phyloP scores from a whole-genome alignment of 1,140 invertebrate species.

The Drosophila mayri region DNA sequence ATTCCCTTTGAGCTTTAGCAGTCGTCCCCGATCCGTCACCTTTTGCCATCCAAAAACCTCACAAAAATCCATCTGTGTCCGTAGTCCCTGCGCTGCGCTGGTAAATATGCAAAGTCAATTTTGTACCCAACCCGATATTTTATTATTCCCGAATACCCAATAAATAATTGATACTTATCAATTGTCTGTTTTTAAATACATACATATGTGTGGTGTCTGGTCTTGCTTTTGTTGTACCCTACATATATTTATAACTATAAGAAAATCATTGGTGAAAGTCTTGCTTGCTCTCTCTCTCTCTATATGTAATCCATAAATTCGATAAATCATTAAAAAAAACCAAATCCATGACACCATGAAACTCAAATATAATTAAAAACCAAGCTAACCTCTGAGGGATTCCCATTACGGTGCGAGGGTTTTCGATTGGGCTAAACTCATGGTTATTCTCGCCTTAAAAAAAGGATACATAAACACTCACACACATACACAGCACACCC shows the following conservation, averaged over 20 bases:
- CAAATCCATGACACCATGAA: constrained; percentile 43
- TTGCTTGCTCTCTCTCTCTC: constrained; percentile 60
- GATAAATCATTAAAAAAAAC: constrained; percentile 42
- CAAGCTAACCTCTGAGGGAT: constrained; percentile 60
- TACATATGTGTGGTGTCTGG: constrained; percentile 75
- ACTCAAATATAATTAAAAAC: constrained; percentile 17
- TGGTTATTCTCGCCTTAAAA: constrained; percentile 27
- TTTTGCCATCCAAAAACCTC: constrained; percentile 35
- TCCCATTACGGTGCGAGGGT: constrained; percentile 66
- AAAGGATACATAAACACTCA: constrained; percentile 29
- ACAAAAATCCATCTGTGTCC: constrained; percentile 53
- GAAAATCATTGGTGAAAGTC: constrained; percentile 75
- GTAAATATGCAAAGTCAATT: constrained; percentile 71
- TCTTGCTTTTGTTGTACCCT: constrained; percentile 63
- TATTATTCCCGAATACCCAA: constrained; percentile 10
- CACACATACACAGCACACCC: constrained; percentile 20
- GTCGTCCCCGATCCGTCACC: constrained; percentile 34
- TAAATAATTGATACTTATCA: not conserved
- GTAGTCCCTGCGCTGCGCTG: constrained; percentile 76
- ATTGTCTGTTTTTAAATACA: constrained; percentile 50
- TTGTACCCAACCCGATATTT: constrained; percentile 23
- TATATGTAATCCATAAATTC: constrained; percentile 53
- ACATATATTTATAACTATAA: constrained; percentile 49
- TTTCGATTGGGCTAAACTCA: constrained; percentile 72
- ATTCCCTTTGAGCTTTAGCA: constrained; percentile 10